Evolutionary conservation across 2,888 invertebrate genomes (phyloP).

Genomic region (Eilema caniola): DNA sequence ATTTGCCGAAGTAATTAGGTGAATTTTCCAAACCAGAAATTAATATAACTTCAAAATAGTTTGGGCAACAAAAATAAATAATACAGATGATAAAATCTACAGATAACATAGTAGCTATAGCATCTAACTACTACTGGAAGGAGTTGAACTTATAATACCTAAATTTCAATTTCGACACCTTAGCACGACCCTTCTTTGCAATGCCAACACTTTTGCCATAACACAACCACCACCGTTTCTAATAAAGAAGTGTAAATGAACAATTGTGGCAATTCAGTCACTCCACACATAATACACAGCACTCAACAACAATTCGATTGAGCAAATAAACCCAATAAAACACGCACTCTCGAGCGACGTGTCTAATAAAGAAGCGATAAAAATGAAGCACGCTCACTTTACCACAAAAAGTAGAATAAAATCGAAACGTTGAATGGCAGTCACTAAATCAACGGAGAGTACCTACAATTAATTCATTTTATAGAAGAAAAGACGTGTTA

Average conservation of each 20-base stretch:
- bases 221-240: not conserved
- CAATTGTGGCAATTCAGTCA: slow-evolving; percentile 13
- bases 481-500: slow-evolving; percentile 20
- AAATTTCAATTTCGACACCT: not conserved
- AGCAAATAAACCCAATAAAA: slow-evolving; percentile 44
- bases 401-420: slow-evolving; percentile 45
- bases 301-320: slow-evolving; percentile 32
- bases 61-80: too few relatives aligned
- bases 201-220: not conserved
- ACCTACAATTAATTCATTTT: slow-evolving; percentile 44
- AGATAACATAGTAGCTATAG: too few relatives aligned
- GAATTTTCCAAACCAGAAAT: too few relatives aligned
- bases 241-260: slow-evolving; percentile 6
- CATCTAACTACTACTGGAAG: too few relatives aligned
- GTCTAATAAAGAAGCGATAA: slow-evolving; percentile 38
- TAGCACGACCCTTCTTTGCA: not conserved
- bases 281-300: slow-evolving; percentile 22
- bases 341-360: slow-evolving; percentile 29
- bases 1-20: too few relatives aligned
- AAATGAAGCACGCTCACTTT: slow-evolving; percentile 29
- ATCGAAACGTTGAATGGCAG: slow-evolving; percentile 42
- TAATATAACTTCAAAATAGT: too few relatives aligned
- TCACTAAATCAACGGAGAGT: slow-evolving; percentile 46
- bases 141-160: too few relatives aligned
- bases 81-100: too few relatives aligned